phyloP scores from a whole-genome alignment of 1,140 invertebrate species.

The Zaprionus davidi region DNA sequence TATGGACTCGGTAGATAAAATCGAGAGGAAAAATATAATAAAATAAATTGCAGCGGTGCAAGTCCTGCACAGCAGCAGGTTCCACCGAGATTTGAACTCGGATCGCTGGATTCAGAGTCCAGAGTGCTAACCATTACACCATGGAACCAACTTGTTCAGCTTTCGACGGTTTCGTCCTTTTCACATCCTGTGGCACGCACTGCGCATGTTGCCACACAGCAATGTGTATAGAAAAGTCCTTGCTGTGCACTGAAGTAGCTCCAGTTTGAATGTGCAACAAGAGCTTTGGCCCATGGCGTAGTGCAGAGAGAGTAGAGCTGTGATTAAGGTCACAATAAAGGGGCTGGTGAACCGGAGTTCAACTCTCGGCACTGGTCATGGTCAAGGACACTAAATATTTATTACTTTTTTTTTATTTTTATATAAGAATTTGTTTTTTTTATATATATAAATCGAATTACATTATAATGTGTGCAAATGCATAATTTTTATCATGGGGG shows the following conservation, averaged over 20 bases:
- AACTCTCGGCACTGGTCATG: not conserved
- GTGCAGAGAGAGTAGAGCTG: not conserved
- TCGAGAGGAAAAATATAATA: not conserved
- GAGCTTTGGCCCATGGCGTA: conserved; percentile 18
- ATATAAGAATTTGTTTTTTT: conserved; percentile 20
- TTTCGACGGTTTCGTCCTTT: conserved; percentile 41
- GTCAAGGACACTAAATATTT: conserved; percentile 11
- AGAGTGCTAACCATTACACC: conserved; percentile 96
- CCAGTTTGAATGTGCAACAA: not conserved
- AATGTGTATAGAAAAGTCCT: conserved; percentile 9
- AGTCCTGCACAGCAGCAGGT: conserved; percentile 85
- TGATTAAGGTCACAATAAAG: not conserved
- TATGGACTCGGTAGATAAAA: not conserved
- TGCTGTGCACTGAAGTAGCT: not conserved
- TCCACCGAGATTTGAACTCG: conserved; percentile 94
- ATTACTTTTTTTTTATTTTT: conserved; percentile 32
- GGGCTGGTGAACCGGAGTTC: conserved; percentile 1
- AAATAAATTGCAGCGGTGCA: not conserved
- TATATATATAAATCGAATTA: conserved; percentile 16
- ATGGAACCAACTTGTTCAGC: conserved; percentile 87
- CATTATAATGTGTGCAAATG: no score
- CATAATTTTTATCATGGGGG: no score
- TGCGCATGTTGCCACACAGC: conserved; percentile 57
- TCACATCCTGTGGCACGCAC: conserved; percentile 37
- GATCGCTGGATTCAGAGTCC: conserved; percentile 96